Conservation (phyloP, 2,797 vertebrate genomes). For the Eupleurogrammus muticus region DNA sequence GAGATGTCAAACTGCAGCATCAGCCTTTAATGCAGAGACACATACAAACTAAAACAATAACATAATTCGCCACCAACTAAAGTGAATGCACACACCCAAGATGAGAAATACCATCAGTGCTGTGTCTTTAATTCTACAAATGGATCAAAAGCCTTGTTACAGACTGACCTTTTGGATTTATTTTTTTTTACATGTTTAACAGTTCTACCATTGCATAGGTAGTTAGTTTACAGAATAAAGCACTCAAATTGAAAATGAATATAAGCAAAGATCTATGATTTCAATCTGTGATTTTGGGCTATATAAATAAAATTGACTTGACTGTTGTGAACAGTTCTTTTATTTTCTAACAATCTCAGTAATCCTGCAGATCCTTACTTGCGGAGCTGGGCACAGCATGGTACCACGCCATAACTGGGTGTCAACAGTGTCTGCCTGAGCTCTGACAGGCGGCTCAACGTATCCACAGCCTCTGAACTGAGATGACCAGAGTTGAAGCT, state of each 20-base stretch:
- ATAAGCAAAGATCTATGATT: no score
- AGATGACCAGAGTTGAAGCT: constrained; percentile 91
- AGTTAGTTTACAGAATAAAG: background rate
- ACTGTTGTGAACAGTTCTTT: no score
- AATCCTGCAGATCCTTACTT: constrained; percentile 57
- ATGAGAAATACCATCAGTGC: background rate
- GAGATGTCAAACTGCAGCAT: constrained; percentile 95
- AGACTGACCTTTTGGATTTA: no score
- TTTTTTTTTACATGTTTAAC: no score
- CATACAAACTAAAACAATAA: background rate
- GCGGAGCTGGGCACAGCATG: constrained; percentile 91
- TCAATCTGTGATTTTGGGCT: no score
- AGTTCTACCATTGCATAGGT: no score
- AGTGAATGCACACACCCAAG: background rate
- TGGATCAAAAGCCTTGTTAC: background rate
- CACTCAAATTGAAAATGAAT: no score
- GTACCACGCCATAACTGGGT: constrained; percentile 94
- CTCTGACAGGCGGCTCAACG: constrained; percentile 89
- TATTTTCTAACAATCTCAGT: background rate
- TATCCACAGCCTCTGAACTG: constrained; percentile 91
- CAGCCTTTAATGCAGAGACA: constrained; percentile 73
- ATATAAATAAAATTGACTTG: no score
- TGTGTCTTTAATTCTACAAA: background rate
- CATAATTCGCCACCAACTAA: background rate
- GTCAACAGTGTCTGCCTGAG: constrained; percentile 94